Conservation (phyloP, 2,113 vertebrate species). For the Equus quagga region DNA sequence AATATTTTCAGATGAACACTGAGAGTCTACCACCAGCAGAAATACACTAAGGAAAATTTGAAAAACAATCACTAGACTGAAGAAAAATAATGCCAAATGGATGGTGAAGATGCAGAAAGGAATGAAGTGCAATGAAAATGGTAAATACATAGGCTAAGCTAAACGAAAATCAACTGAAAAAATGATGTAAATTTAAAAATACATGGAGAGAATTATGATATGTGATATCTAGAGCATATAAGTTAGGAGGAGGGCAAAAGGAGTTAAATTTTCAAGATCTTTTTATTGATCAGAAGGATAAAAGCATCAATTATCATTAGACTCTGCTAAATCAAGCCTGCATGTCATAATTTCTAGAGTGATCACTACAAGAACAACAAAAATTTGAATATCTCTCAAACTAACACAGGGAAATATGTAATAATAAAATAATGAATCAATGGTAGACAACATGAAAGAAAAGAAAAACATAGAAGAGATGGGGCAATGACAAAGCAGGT, state of each 20-base stretch:
- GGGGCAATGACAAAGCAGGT: background rate
- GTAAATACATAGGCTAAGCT: background rate
- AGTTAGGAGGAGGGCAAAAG: background rate
- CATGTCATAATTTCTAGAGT: background rate
- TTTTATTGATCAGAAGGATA: background rate
- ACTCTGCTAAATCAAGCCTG: background rate
- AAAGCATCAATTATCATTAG: background rate
- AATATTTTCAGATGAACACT: background rate
- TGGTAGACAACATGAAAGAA: background rate
- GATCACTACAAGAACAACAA: background rate
- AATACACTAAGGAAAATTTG: background rate
- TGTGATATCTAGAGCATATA: too few species aligned
- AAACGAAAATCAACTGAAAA: background rate
- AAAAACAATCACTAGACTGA: background rate
- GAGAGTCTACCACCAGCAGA: background rate
- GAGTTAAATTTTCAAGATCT: background rate
- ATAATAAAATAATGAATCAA: background rate
- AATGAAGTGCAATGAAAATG: background rate
- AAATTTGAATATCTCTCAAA: background rate
- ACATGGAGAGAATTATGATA: background rate
- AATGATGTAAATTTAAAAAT: background rate
- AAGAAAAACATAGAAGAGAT: background rate
- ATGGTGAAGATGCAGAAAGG: background rate
- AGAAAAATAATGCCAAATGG: background rate
- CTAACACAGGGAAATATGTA: background rate